phyloP scores from a whole-genome alignment of 2,797 vertebrate genomes.

The Scleropages formosus region DNA sequence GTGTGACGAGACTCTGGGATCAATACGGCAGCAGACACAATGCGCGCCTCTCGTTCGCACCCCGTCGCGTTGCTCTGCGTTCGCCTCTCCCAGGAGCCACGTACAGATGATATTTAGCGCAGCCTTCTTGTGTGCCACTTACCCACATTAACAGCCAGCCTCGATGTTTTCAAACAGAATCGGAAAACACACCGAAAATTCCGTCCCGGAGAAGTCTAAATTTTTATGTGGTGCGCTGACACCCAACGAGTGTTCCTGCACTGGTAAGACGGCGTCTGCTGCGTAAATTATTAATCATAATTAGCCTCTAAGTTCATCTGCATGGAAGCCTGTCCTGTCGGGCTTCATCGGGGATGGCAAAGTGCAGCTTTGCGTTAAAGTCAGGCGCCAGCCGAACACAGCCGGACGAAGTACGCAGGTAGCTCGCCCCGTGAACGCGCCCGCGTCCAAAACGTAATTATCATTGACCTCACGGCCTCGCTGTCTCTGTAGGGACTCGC shows the following conservation, averaged over 20 bases:
- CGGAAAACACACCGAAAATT: background rate
- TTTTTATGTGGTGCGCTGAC: background rate
- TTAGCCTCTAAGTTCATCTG: background rate
- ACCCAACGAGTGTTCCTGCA: background rate
- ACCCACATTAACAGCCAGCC: background rate
- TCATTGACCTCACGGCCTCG: slow-evolving; percentile 48
- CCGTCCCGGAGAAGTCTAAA: background rate
- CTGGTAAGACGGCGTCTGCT: background rate
- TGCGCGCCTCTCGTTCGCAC: too few relatives aligned
- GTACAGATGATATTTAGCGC: slow-evolving; percentile 43
- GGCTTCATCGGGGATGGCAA: background rate
- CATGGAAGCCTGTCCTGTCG: background rate
- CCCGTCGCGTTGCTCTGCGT: too few relatives aligned
- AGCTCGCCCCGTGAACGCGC: background rate
- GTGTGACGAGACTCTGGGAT: slow-evolving; percentile 39
- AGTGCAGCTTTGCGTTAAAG: slow-evolving; percentile 17
- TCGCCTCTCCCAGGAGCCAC: slow-evolving; percentile 30
- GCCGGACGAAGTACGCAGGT: background rate
- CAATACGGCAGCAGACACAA: slow-evolving; percentile 50
- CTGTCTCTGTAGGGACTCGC: slow-evolving; percentile 31
- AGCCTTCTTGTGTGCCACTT: background rate
- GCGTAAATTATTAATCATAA: background rate
- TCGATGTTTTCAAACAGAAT: background rate
- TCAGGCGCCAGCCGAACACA: background rate
- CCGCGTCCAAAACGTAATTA: slow-evolving; percentile 49